These are phyloP conservation scores for Drosophila diplacantha DNA, from an alignment of 2,888 invertebrate genomes.

Conservation along the genomic window DNA sequence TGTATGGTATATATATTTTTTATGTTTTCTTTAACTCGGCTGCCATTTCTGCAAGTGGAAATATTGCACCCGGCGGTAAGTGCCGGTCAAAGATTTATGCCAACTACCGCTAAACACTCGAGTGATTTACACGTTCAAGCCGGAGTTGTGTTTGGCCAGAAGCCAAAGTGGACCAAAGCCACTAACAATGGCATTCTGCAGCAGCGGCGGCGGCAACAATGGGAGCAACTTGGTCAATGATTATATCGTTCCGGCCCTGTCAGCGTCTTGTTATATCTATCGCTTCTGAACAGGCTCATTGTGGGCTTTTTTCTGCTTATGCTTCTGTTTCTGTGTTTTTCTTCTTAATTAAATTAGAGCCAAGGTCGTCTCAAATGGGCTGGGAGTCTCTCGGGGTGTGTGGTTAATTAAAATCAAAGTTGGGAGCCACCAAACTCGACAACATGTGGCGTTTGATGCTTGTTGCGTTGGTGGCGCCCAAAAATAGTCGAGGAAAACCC, in stretches of 20 bases:
- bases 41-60: conserved; percentile 6
- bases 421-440: conserved; percentile 2
- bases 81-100: conserved; percentile 29
- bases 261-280: conserved; percentile 34
- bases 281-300: conserved; percentile 31
- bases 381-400: conserved; percentile 39
- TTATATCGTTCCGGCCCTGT: conserved; percentile 41
- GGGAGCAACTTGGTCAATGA: conserved; percentile 46
- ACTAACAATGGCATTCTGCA: conserved; percentile 30
- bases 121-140: conserved; percentile 39
- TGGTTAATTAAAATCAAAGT: conserved; percentile 35
- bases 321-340: conserved; percentile 30
- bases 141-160: conserved; percentile 14
- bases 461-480: conserved; percentile 36
- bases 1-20: conserved; percentile 5
- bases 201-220: conserved; percentile 15
- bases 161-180: conserved; percentile 28
- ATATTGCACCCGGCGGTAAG: conserved; percentile 23
- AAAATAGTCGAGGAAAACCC: conserved; percentile 47
- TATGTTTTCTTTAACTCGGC: not conserved
- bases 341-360: conserved; percentile 64
- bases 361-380: conserved; percentile 58
- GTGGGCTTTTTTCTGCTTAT: conserved; percentile 15
- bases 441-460: conserved; percentile 18
- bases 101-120: conserved; percentile 28